Evolutionary conservation across 2,888 invertebrate genomes (phyloP).

Genomic region (Cheilosia urbana): DNA sequence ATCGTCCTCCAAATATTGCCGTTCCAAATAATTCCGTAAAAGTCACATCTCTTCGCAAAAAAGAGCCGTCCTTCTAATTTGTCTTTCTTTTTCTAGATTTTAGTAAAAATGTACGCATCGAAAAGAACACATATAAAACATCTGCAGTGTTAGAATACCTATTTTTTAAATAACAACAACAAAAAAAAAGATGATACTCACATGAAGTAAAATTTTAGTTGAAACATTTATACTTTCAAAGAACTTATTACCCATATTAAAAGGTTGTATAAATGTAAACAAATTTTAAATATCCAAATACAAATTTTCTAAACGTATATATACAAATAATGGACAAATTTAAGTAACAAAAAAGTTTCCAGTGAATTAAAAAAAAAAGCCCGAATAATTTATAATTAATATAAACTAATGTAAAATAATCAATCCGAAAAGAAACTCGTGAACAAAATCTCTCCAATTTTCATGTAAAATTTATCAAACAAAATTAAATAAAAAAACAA

Average conservation of each 20-base stretch:
- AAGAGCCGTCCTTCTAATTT: background rate
- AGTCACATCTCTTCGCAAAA: background rate
- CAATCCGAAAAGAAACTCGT: constrained; percentile 22
- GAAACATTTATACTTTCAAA: constrained; percentile 19
- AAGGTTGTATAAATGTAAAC: constrained; percentile 54
- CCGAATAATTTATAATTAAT: constrained; percentile 27
- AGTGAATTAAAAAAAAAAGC: constrained; percentile 34
- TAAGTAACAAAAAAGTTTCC: constrained; percentile 51
- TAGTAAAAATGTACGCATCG: constrained; percentile 35
- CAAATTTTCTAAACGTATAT: background rate
- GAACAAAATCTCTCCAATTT: constrained; percentile 37
- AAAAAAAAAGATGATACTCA: constrained; percentile 33
- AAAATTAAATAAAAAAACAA: constrained; percentile 60
- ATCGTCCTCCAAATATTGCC: background rate
- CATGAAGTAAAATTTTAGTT: constrained; percentile 27
- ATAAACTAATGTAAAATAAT: constrained; percentile 33
- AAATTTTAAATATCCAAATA: constrained; percentile 1
- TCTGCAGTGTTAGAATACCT: constrained; percentile 26
- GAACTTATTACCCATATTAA: background rate
- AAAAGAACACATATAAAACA: constrained; percentile 31
- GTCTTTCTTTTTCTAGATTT: constrained; percentile 13
- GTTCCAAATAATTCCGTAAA: constrained; percentile 40
- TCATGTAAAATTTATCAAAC: constrained; percentile 42
- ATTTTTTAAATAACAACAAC: constrained; percentile 1
- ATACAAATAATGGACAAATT: constrained; percentile 30